These are phyloP conservation scores for Oryzias celebensis DNA, from an alignment of 2,113 vertebrate genomes.

Conservation along the genomic window DNA sequence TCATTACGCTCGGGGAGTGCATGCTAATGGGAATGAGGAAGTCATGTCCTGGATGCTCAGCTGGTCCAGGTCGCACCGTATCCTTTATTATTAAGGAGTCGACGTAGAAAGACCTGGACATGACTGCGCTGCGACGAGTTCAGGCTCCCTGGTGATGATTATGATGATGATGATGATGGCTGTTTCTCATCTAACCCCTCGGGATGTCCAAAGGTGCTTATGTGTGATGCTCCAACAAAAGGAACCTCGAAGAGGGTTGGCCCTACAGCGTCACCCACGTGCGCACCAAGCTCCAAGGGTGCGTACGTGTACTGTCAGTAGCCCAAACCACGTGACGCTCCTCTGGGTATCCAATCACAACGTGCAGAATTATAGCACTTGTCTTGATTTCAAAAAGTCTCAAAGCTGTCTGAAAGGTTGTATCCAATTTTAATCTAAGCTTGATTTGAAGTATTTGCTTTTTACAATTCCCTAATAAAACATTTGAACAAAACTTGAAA, in stretches of 20 bases:
- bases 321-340: slow-evolving; percentile 89
- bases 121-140: slow-evolving; percentile 62
- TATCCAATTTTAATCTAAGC: too few species aligned
- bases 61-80: slow-evolving; percentile 81
- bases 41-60: slow-evolving; percentile 85
- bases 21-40: slow-evolving; percentile 93
- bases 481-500: too few species aligned
- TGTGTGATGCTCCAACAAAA: slow-evolving; percentile 93
- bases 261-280: slow-evolving; percentile 90
- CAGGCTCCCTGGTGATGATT: slow-evolving; percentile 29
- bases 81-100: slow-evolving; percentile 99
- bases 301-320: slow-evolving; percentile 73
- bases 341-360: slow-evolving; percentile 80
- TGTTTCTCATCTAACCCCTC: slow-evolving; percentile 80
- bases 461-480: too few species aligned
- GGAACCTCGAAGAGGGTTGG: slow-evolving; percentile 96
- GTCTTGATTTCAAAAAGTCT: slow-evolving; percentile 53
- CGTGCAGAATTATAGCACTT: slow-evolving; percentile 66
- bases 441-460: too few species aligned
- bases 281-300: slow-evolving; percentile 84
- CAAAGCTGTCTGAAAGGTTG: background rate
- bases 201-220: slow-evolving; percentile 89
- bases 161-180: slow-evolving; percentile 33
- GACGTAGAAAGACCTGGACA: slow-evolving; percentile 98
- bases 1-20: slow-evolving; percentile 90